Evolutionary conservation across 2,797 vertebrate genomes (phyloP).

Genomic region (Moxostoma hubbsi): DNA sequence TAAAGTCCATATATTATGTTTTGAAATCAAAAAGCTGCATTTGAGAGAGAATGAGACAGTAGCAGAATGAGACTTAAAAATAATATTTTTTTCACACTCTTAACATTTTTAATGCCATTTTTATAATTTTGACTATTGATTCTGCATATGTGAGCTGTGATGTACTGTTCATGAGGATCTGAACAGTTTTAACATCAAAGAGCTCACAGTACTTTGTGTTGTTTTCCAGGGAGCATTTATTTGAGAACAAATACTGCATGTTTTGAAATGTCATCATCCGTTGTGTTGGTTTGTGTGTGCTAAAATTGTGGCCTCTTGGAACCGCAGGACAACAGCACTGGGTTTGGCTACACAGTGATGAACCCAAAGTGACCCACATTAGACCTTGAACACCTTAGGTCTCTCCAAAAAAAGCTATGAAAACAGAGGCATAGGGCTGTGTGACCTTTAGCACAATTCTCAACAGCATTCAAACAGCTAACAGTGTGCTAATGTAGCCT

Average conservation of each 20-base stretch:
- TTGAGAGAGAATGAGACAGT: too few species aligned
- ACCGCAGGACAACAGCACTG: conserved; percentile 51
- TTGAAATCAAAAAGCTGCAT: too few species aligned
- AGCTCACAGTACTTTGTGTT: background rate
- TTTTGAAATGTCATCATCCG: conserved; percentile 37
- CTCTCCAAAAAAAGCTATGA: conserved; percentile 68
- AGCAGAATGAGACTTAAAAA: too few species aligned
- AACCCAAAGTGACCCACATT: conserved; percentile 60
- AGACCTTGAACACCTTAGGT: conserved; percentile 69
- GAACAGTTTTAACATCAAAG: background rate
- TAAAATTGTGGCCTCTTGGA: conserved; percentile 63
- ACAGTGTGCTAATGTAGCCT: conserved; percentile 15
- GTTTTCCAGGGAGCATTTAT: conserved; percentile 14
- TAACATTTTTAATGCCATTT: too few species aligned
- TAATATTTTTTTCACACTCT: too few species aligned
- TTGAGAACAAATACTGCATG: conserved; percentile 30
- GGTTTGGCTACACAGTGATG: conserved; percentile 61
- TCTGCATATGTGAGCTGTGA: background rate
- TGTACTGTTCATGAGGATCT: background rate
- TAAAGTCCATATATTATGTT: too few species aligned
- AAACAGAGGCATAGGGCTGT: conserved; percentile 59
- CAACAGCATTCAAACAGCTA: conserved; percentile 13
- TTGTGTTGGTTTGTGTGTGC: conserved; percentile 24
- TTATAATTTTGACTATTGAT: background rate
- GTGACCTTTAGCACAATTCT: conserved; percentile 50